Conservation (phyloP, 2,797 vertebrate genomes). For the Toxotes lorentzi region DNA sequence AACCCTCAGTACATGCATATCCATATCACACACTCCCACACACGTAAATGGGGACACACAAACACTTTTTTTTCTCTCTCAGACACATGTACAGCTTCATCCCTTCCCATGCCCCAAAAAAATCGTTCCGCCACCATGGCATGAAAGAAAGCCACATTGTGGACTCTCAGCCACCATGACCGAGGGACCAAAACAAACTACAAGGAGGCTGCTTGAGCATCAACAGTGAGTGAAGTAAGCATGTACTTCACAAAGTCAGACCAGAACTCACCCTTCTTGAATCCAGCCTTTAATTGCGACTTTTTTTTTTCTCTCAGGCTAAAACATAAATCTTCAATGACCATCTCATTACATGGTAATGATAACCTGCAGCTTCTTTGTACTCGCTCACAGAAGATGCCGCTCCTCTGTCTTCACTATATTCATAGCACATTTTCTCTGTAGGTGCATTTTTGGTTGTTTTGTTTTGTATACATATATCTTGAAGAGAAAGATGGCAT, state of each 20-base stretch:
- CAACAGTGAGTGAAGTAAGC: constrained; percentile 11
- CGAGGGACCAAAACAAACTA: constrained; percentile 74
- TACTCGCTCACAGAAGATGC: constrained; percentile 18
- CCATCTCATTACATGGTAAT: constrained; percentile 36
- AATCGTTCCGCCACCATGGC: constrained; percentile 52
- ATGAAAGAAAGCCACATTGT: constrained; percentile 80
- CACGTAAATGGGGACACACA: constrained; percentile 41
- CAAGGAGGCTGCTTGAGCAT: constrained; percentile 39
- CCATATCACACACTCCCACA: constrained; percentile 54
- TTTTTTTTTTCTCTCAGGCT: constrained; percentile 19
- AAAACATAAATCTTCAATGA: constrained; percentile 52
- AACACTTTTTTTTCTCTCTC: not conserved
- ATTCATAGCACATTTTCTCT: not conserved
- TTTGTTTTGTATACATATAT: not conserved
- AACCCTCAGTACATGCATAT: constrained; percentile 51
- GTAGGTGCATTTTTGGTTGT: not conserved
- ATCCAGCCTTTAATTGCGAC: not conserved
- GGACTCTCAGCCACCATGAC: constrained; percentile 74
- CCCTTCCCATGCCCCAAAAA: constrained; percentile 31
- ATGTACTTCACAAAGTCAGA: constrained; percentile 22
- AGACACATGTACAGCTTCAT: constrained; percentile 16
- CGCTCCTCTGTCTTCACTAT: not conserved
- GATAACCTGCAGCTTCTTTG: constrained; percentile 25
- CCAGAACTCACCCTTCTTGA: not conserved
- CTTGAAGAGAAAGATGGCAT: not conserved